phyloP scores from a whole-genome alignment of 2,113 vertebrate species.

The Piprites chloris region DNA sequence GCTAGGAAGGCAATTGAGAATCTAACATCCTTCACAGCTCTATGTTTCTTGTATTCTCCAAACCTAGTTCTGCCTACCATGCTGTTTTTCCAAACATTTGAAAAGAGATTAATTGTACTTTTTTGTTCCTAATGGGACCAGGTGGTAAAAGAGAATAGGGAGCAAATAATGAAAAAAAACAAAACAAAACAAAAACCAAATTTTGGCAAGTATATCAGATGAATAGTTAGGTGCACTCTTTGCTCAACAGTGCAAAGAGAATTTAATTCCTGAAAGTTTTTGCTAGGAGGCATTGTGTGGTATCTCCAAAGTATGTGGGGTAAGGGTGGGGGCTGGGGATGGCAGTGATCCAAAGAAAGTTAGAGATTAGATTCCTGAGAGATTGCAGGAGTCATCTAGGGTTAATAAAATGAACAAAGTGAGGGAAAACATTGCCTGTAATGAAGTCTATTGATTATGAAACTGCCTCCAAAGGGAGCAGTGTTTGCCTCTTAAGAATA shows the following conservation, averaged over 20 bases:
- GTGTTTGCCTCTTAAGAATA: conserved; percentile 30
- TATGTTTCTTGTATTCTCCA: not conserved
- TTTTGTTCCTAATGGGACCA: not conserved
- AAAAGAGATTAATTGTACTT: not conserved
- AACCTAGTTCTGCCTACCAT: not conserved
- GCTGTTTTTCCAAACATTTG: not conserved
- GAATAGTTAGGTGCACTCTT: not conserved
- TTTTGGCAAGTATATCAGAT: not conserved
- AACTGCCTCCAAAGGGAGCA: conserved; percentile 2
- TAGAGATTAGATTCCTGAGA: conserved; percentile 23
- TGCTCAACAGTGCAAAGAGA: not conserved
- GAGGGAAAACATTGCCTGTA: conserved; percentile 29
- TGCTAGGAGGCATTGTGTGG: conserved; percentile 11
- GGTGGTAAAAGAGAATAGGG: not conserved
- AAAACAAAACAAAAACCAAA: too few species aligned
- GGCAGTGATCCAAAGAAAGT: not conserved
- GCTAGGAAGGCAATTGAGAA: not conserved
- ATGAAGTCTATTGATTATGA: conserved; percentile 45
- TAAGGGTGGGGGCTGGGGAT: not conserved
- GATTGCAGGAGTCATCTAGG: conserved; percentile 33
- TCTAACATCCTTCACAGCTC: not conserved
- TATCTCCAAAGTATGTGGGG: not conserved
- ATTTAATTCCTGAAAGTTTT: conserved; percentile 34
- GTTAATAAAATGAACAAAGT: conserved; percentile 26
- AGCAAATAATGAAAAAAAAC: not conserved